These are phyloP conservation scores for Epizoanthus stellaris DNA, from an alignment of 92 coral and sea anemone genomes.

Conservation along the genomic window DNA sequence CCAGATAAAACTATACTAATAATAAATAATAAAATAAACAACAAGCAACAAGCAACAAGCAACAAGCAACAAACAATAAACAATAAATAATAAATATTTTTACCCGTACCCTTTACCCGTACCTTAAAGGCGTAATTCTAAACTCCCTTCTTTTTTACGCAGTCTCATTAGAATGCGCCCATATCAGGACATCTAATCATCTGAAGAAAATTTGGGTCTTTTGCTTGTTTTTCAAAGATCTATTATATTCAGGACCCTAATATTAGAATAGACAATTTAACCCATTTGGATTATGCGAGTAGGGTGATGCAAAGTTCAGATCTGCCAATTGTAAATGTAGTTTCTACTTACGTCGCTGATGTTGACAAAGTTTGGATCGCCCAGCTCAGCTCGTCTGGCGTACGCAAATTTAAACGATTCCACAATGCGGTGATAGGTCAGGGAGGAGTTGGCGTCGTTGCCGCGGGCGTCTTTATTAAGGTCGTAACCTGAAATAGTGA, in stretches of 20 bases:
- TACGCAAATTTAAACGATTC: constrained; percentile 78
- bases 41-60: too few relatives aligned
- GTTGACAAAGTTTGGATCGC: constrained; percentile 70
- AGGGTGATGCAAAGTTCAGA: background rate
- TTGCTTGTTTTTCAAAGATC: too few relatives aligned
- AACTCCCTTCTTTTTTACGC: too few relatives aligned
- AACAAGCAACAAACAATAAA: too few relatives aligned
- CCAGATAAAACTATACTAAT: constrained; percentile 21
- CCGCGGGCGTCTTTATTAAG: constrained; percentile 61
- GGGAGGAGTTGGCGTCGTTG: constrained; percentile 46
- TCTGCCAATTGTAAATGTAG: background rate
- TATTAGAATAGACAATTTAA: background rate
- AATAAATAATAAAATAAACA: too few relatives aligned
- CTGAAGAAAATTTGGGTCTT: too few relatives aligned
- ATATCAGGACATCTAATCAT: too few relatives aligned
- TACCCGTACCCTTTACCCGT: too few relatives aligned
- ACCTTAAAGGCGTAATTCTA: too few relatives aligned
- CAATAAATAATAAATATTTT: too few relatives aligned
- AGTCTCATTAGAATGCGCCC: too few relatives aligned
- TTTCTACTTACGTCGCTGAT: constrained; percentile 50
- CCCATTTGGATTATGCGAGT: background rate
- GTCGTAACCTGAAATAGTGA: constrained; percentile 57
- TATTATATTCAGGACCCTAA: too few relatives aligned
- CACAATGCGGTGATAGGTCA: constrained; percentile 72
- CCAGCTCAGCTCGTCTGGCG: constrained; percentile 68